A percentile compares a stretch with the other conserved stretches of the same genome.
Evolutionary conservation across 2,888 invertebrate species (phyloP).

Genomic region (Drosophila anomelani): DNA sequence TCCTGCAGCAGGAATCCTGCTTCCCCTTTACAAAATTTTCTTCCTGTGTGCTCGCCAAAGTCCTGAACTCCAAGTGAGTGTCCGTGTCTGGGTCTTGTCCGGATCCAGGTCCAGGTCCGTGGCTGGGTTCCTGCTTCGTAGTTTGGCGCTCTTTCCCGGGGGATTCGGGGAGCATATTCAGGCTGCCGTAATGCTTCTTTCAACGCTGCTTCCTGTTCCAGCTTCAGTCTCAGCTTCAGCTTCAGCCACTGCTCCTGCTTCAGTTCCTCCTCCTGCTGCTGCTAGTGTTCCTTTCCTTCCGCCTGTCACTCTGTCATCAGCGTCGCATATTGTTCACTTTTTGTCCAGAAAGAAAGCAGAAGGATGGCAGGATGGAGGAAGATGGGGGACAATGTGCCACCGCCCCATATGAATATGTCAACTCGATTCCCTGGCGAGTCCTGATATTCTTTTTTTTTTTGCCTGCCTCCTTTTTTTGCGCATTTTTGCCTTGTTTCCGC

Average conservation of each 20-base stretch:
- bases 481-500: slow-evolving; percentile 18
- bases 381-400: neutral
- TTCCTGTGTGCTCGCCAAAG: slow-evolving; percentile 6
- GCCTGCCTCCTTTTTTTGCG: slow-evolving; percentile 6
- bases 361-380: neutral
- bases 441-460: slow-evolving; percentile 10
- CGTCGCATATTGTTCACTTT: slow-evolving; percentile 60
- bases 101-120: slow-evolving; percentile 5
- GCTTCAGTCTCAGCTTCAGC: neutral
- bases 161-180: slow-evolving; percentile 56
- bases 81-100: slow-evolving; percentile 18
- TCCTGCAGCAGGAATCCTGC: no score
- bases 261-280: slow-evolving; percentile 1
- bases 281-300: slow-evolving; percentile 29
- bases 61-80: slow-evolving; percentile 40
- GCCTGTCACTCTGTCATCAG: slow-evolving; percentile 62
- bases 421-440: slow-evolving; percentile 56
- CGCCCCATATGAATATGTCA: slow-evolving; percentile 44
- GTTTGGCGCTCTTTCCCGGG: slow-evolving; percentile 56
- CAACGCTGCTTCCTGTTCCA: slow-evolving; percentile 49
- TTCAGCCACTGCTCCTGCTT: slow-evolving; percentile 1
- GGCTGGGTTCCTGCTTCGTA: neutral
- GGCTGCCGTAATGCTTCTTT: slow-evolving; percentile 69
- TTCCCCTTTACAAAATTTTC: neutral
- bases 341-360: slow-evolving; percentile 29